Evolutionary conservation across 2,888 invertebrate species (phyloP).

Genomic region (Sinopyrophorus schimmeli): DNA sequence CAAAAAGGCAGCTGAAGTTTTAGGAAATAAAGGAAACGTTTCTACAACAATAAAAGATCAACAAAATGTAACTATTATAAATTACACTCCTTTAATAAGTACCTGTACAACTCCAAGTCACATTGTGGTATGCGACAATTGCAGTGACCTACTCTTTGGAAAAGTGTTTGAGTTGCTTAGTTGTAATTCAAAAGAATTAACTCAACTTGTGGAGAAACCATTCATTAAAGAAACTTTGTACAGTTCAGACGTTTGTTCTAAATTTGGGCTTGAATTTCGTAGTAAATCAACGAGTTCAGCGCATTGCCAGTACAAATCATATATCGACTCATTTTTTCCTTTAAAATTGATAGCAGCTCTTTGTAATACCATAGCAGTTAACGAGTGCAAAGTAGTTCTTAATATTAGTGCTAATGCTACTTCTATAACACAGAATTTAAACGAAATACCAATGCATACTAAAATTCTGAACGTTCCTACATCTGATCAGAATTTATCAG

Average conservation of each 20-base stretch:
- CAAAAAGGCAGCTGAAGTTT: conserved; percentile 85
- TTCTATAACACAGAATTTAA: conserved; percentile 8
- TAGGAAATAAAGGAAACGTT: conserved; percentile 71
- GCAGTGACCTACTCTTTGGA: conserved; percentile 70
- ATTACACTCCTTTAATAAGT: conserved; percentile 40
- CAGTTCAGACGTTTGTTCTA: conserved; percentile 63
- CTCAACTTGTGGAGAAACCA: conserved; percentile 63
- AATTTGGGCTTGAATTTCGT: conserved; percentile 65
- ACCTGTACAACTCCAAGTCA: conserved; percentile 74
- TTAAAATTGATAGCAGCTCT: conserved; percentile 73
- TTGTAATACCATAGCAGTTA: conserved; percentile 74
- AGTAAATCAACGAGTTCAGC: conserved; percentile 23
- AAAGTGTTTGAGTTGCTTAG: conserved; percentile 75
- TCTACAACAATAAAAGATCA: conserved; percentile 58
- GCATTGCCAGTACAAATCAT: conserved; percentile 57
- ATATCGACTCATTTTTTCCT: conserved; percentile 67
- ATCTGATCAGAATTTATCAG: no score
- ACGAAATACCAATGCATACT: background rate
- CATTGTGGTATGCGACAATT: conserved; percentile 74
- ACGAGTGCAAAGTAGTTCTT: conserved; percentile 67
- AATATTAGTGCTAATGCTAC: conserved; percentile 59
- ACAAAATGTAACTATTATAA: conserved; percentile 50
- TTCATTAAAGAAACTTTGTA: conserved; percentile 66
- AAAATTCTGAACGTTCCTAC: no score
- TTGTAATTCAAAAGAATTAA: conserved; percentile 67